These are phyloP conservation scores for Oligia latruncula DNA, from an alignment of 2,888 invertebrate genomes.

Conservation along the genomic window DNA sequence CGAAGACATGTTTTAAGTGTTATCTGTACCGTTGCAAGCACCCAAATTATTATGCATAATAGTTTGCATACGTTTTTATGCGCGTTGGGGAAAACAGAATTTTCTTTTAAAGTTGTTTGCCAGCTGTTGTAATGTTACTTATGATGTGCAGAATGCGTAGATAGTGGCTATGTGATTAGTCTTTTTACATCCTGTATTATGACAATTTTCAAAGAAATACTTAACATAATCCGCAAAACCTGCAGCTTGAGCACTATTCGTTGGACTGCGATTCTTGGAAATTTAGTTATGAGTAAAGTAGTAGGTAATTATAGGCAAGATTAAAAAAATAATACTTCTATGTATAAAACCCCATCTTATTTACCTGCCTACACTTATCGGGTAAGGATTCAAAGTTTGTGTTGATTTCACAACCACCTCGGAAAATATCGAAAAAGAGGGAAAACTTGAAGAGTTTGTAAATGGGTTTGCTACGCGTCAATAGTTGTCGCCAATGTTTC, in stretches of 20 bases:
- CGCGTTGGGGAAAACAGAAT: not conserved
- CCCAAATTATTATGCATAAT: no score
- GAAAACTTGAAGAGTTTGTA: conserved; percentile 13
- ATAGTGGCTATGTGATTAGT: no score
- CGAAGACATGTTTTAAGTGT: not conserved
- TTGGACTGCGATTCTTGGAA: not conserved
- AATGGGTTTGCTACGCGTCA: conserved; percentile 16
- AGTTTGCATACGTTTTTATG: not conserved
- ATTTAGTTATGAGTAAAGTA: not conserved
- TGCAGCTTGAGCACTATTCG: not conserved
- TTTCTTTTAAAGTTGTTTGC: no score
- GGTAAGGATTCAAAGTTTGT: conserved; percentile 3
- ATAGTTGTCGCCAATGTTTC: conserved; percentile 11
- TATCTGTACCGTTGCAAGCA: not conserved
- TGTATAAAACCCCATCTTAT: not conserved
- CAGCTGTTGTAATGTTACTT: not conserved
- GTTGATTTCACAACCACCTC: not conserved
- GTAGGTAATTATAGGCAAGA: no score
- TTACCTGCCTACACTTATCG: not conserved
- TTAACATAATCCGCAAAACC: not conserved
- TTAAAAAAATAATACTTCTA: not conserved
- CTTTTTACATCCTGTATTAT: not conserved
- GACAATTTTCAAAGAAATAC: not conserved
- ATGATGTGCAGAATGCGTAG: not conserved
- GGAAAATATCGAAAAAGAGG: conserved; percentile 3